Percentiles rank a stretch among this genome's conserved stretches.
phyloP scores from a whole-genome alignment of 2,113 vertebrate genomes.

The Trachemys scripta region DNA sequence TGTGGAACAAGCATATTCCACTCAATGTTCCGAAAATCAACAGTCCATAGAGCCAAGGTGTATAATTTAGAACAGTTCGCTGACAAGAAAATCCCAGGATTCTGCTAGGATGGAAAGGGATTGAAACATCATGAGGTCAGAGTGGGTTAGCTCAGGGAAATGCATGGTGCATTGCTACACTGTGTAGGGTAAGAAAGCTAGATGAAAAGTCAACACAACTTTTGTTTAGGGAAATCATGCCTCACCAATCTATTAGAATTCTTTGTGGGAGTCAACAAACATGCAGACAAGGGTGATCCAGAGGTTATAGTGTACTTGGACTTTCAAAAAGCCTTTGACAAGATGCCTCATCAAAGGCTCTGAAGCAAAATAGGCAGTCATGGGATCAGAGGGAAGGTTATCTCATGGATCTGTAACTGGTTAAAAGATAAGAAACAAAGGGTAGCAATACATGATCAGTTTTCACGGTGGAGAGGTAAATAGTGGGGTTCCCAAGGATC shows the following conservation, averaged over 20 bases:
- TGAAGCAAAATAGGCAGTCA: not conserved
- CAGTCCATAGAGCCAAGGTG: not conserved
- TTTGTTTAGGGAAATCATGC: not conserved
- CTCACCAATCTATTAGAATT: not conserved
- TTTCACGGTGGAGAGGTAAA: not conserved
- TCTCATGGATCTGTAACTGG: not conserved
- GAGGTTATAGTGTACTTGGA: not conserved
- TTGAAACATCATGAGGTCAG: not conserved
- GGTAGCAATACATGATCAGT: not conserved
- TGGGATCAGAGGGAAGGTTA: not conserved
- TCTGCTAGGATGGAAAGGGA: not conserved
- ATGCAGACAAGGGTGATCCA: not conserved
- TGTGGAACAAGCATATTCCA: fast-evolving
- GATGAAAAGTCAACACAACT: not conserved
- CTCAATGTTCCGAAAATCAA: not conserved
- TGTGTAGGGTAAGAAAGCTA: not conserved
- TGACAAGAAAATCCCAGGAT: not conserved
- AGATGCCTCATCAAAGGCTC: not conserved
- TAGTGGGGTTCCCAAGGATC: not conserved
- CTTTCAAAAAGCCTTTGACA: not conserved
- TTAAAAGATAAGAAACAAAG: not conserved
- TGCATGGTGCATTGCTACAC: fast-evolving
- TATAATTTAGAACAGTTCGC: not conserved
- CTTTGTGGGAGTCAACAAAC: not conserved
- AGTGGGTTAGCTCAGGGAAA: not conserved